Evolutionary conservation across 1,140 invertebrate genomes (phyloP).

Genomic region (Laupala kohalensis): DNA sequence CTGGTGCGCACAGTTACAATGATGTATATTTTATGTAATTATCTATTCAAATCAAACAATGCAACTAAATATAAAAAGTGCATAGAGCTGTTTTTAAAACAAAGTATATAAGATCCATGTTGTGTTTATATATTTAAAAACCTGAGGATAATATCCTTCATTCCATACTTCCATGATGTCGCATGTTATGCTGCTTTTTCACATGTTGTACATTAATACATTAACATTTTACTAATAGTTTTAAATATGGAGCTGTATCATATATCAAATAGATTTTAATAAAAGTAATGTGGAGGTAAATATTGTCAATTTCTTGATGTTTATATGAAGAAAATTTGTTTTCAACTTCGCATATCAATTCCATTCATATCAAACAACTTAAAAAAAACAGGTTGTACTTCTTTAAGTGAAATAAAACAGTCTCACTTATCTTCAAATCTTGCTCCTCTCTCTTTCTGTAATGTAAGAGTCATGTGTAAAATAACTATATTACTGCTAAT

Average conservation of each 20-base stretch:
- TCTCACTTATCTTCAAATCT: background rate
- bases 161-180: background rate
- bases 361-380: background rate
- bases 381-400: background rate
- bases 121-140: background rate
- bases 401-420: background rate
- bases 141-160: background rate
- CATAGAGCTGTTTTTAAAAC: background rate
- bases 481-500: background rate
- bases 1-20: background rate
- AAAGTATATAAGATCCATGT: background rate
- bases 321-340: background rate
- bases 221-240: background rate
- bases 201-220: background rate
- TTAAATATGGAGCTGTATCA: background rate
- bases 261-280: background rate
- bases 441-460: background rate
- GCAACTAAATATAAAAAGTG: background rate
- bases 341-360: background rate
- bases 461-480: background rate
- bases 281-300: background rate
- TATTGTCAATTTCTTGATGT: background rate
- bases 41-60: background rate
- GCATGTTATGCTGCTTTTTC: background rate
- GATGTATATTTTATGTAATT: background rate